Base-by-base conservation (phyloP, 1,140 invertebrate genomes). In the Hycleus cichorii region DNA sequence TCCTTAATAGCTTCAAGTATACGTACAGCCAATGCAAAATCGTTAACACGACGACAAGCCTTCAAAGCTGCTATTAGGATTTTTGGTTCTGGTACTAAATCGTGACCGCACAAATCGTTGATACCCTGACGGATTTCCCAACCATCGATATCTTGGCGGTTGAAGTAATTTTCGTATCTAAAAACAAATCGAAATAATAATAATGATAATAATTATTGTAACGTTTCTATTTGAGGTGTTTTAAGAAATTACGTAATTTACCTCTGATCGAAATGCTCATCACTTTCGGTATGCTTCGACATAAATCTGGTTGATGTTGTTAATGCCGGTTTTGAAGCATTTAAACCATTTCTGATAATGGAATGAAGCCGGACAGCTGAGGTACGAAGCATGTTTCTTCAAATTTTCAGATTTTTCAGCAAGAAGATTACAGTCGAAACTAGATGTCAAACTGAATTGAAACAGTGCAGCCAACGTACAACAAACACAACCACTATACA, bases 71-170 rank as follows among this genome's bases (percentile, higher is more conserved):
- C 91, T 68, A 84, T 85, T 50, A 98, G 85, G 63, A 99, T 91
- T 72, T 83, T 88, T 50, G 97, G 97, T 72, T 98, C 95, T 4
- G 97, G 95, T 42, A 99, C 85, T 63, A 93, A 78, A 80, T 99
- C 96, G 83, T 91, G 88, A 66, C 88, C 90, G 76, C 85, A 80
- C 39, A 91, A 70, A 72, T 90, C 86, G 66, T 89, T 90, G 83
- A 90, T 88, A 32, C 82, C 88, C 73, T 94, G 91, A 24, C 97
- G 85, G 59, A 96, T 82, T 79, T 97, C 93, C 97, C 97, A 99
- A 42, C 88, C 87, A 78, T 98, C 96, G 72, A 98, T 93, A 65
- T 97, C 90, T 43, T 83, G 80, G 48, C 91, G 83, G 72, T 85
- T 91, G 78, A 98, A 95, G 75, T 85, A 97, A 24, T 83, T 81